These are phyloP conservation scores for Trichonephila clavipes DNA, from an alignment of 1,140 invertebrate species.

Conservation along the genomic window DNA sequence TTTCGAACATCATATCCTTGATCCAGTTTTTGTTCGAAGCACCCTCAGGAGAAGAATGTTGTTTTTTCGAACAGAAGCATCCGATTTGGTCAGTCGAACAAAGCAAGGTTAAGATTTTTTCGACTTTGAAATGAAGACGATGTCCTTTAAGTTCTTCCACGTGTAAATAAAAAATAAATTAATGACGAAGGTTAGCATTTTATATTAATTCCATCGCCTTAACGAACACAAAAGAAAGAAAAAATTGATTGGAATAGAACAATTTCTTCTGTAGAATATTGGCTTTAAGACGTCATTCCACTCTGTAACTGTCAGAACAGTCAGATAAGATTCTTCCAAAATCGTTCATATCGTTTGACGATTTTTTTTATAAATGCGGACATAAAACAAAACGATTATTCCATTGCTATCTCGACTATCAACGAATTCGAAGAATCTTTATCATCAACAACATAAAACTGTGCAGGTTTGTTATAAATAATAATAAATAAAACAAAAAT, in stretches of 20 bases:
- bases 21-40: conserved; percentile 8
- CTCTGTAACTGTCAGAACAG: neutral
- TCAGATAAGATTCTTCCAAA: neutral
- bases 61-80: neutral
- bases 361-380: neutral
- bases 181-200: neutral
- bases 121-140: conserved; percentile 2
- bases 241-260: too few species aligned
- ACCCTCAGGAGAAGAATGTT: conserved; percentile 43
- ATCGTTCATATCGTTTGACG: neutral
- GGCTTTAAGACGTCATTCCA: neutral
- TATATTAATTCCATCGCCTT: neutral
- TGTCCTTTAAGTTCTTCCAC: conserved; percentile 6
- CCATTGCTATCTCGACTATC: neutral
- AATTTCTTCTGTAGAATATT: neutral
- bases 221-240: too few species aligned
- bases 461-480: conserved; percentile 6
- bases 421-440: neutral
- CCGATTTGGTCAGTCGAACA: neutral
- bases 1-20: conserved; percentile 58
- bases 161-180: neutral
- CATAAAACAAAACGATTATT: neutral
- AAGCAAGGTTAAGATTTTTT: conserved; percentile 39
- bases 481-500: neutral
- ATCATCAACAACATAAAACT: neutral